phyloP scores from a whole-genome alignment of 2,888 invertebrate species.

The Resseliella maxima region DNA sequence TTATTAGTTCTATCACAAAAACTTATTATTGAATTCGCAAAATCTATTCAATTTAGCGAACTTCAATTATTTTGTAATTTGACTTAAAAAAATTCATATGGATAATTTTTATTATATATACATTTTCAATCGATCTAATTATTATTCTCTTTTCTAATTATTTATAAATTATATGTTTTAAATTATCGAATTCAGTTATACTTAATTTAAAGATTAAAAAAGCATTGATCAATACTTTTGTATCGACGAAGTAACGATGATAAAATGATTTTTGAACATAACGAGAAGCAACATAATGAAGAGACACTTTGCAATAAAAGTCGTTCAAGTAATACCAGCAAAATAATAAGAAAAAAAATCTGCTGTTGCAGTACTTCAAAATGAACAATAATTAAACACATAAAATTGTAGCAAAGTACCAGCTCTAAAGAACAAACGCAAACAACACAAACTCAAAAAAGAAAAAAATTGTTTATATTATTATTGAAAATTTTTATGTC shows the following conservation, averaged over 20 bases:
- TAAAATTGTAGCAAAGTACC: background rate
- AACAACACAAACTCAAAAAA: background rate
- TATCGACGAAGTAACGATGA: background rate
- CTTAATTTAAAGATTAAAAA: background rate
- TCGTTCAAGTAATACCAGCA: background rate
- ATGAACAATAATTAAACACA: conserved; percentile 39
- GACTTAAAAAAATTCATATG: background rate
- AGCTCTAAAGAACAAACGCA: background rate
- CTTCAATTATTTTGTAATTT: background rate
- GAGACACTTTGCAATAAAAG: background rate
- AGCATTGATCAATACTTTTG: background rate
- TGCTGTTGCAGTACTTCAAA: background rate
- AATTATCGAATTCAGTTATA: background rate
- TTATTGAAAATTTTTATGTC: conserved; percentile 29
- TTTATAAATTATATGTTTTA: background rate
- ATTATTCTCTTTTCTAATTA: no score
- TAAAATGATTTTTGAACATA: background rate
- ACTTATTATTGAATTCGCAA: background rate
- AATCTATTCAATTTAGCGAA: background rate
- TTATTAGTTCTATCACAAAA: background rate
- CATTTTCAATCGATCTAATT: no score
- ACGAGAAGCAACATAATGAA: background rate
- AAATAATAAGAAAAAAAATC: background rate
- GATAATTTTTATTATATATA: no score
- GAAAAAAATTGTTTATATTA: conserved; percentile 17